A percentile compares a stretch with the other conserved stretches of the same genome.
These are phyloP conservation scores for Cyclophora punctaria DNA, from an alignment of 2,888 invertebrate species.

Conservation along the genomic window DNA sequence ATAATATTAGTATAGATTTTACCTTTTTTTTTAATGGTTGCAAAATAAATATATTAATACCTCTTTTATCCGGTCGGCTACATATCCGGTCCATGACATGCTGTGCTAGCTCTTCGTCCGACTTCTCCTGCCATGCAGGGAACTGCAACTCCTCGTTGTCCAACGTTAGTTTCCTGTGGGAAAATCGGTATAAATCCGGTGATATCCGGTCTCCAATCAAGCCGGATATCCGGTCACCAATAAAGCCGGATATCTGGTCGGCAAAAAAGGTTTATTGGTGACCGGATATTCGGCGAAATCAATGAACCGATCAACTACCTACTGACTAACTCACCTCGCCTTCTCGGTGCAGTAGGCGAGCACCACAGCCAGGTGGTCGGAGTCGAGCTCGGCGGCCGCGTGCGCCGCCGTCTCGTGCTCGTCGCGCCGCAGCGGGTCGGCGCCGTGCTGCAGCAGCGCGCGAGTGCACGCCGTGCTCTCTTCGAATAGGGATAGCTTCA, in stretches of 20 bases:
- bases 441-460: constrained; percentile 48
- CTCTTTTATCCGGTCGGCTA: constrained; percentile 35
- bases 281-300: too few relatives aligned
- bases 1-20: background rate
- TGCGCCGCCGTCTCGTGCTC: constrained; percentile 54
- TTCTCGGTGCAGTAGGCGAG: constrained; percentile 27
- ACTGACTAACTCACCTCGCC: constrained; percentile 32
- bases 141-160: constrained; percentile 39
- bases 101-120: constrained; percentile 26
- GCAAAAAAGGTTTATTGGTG: too few relatives aligned
- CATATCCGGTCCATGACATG: constrained; percentile 32
- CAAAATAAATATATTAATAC: constrained; percentile 21
- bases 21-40: background rate
- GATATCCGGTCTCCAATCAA: too few relatives aligned
- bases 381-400: constrained; percentile 45
- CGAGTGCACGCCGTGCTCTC: constrained; percentile 32
- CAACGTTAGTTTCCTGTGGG: constrained; percentile 35
- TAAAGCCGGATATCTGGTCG: too few relatives aligned
- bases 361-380: constrained; percentile 28
- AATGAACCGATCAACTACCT: too few relatives aligned
- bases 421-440: constrained; percentile 45
- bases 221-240: too few relatives aligned
- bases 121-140: constrained; percentile 21
- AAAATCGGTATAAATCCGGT: constrained; percentile 7
- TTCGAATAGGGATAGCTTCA: constrained; percentile 54